A percentile compares a stretch with the other conserved stretches of the same genome.
phyloP scores from a whole-genome alignment of 92 coral and sea anemone genomes.

The Actinostola sp. region DNA sequence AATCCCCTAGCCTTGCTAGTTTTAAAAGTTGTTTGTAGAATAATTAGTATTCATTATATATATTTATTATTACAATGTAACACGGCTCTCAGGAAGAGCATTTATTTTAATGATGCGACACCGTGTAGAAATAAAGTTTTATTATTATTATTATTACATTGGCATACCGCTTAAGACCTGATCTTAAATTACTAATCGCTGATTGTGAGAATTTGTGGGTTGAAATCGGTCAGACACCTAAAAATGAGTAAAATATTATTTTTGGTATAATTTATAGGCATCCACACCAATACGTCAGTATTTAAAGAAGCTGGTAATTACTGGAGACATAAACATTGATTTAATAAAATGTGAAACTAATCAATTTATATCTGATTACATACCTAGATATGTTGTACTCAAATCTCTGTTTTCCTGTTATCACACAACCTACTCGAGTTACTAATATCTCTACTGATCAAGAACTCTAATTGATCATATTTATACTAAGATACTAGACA shows the following conservation, averaged over 20 bases:
- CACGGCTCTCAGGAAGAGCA: too few relatives aligned
- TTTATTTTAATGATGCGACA: too few relatives aligned
- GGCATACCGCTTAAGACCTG: too few relatives aligned
- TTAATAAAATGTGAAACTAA: too few relatives aligned
- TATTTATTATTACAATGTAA: too few relatives aligned
- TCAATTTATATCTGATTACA: slow-evolving; percentile 3
- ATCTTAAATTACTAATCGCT: not conserved
- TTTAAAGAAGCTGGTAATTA: not conserved
- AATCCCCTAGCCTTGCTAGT: too few relatives aligned
- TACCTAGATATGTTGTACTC: slow-evolving; percentile 35
- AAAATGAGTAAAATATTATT: not conserved
- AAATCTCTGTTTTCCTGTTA: slow-evolving; percentile 9
- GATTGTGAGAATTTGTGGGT: slow-evolving; percentile 11
- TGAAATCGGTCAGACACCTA: not conserved
- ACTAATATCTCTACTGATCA: slow-evolving; percentile 8
- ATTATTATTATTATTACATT: too few relatives aligned
- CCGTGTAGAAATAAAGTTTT: too few relatives aligned
- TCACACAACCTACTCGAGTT: slow-evolving; percentile 26
- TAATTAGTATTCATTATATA: too few relatives aligned
- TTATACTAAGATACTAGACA: slow-evolving; percentile 3
- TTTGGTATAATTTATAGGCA: slow-evolving; percentile 9
- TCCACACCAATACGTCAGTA: not conserved
- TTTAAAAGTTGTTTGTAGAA: too few relatives aligned
- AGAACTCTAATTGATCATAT: slow-evolving; percentile 15
- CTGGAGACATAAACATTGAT: not conserved